Percentiles rank a stretch among this genome's conserved stretches.
Evolutionary conservation across 1,140 invertebrate genomes (phyloP).

Genomic region (Drosophila navojoa): DNA sequence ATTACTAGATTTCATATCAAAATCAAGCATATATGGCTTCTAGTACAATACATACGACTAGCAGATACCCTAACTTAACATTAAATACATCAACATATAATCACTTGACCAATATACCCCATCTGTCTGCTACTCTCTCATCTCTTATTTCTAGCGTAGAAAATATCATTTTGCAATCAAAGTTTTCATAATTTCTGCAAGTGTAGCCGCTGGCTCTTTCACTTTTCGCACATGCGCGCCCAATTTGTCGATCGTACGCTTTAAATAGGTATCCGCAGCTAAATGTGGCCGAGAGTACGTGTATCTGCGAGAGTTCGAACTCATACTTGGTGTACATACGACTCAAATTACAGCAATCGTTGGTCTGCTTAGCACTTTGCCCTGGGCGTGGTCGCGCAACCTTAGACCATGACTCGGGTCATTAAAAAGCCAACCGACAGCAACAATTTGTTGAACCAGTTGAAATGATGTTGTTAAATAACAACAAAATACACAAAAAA

Average conservation of each 20-base stretch:
- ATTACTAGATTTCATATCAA: too few relatives aligned
- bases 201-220: constrained; percentile 39
- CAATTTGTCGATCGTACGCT: constrained; percentile 35
- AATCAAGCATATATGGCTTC: neutral
- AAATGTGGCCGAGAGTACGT: neutral
- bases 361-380: neutral
- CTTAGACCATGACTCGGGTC: constrained; percentile 61
- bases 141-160: too few relatives aligned
- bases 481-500: neutral
- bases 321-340: constrained; percentile 60
- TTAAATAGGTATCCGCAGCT: constrained; percentile 21
- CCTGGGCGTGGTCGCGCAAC: constrained; percentile 45
- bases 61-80: too few relatives aligned
- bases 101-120: too few relatives aligned
- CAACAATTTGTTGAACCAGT: constrained; percentile 46
- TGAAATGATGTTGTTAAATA: constrained; percentile 64
- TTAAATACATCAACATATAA: too few relatives aligned
- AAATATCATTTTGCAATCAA: neutral
- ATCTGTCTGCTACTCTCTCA: too few relatives aligned
- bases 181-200: constrained; percentile 17
- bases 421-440: constrained; percentile 64
- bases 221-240: constrained; percentile 40
- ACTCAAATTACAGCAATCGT: constrained; percentile 58
- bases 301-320: constrained; percentile 42
- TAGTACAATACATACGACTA: too few relatives aligned